Base-by-base conservation (phyloP, 2,113 vertebrate genomes). In the Hiodon alosoides region DNA sequence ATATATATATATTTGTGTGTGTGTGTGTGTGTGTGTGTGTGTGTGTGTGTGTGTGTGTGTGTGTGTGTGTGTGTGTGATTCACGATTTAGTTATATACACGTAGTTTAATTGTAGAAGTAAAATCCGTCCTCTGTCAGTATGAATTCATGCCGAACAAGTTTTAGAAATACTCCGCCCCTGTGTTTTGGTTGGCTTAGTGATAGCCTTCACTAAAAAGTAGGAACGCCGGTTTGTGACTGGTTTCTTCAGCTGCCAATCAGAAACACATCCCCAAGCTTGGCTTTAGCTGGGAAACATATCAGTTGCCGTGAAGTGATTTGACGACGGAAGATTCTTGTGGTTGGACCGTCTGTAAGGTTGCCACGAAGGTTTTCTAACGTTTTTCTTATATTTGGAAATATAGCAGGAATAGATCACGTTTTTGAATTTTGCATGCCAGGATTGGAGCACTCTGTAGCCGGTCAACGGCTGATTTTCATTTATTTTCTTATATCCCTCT, bases 301-400 rank as follows among this genome's bases (percentile, higher is more conserved):
- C 89, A 89, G 90, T 90, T 85, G 88, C 88, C 76, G 90, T 89
- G 87, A 86, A 90, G 87, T 82, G 89, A 90, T 88, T 86, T 89
- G 87, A 89, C 89, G 82, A 85, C 89, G 88, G 86, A 84, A 88
- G 85, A 74, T 81, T 85, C 80, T 82, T 73, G 84, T 81, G 74
- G 85, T 70, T 84, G 87, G 90, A 88, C 82, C 86, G 86, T 86
- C 87, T 78, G 83, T 76, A 81, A 81, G 83, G 81, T 85, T 85
- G 84, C 83, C 79, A 76, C 80, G 82, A 31, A 31, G 72, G 81
- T 78, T 76, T 53, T 80, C 79, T 66, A 77, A 79, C 77, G 85
- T 77, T 77, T 84, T 82, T 82, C 76, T 81, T 81, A 76, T 78
- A 79, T 77, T 79, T 64, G 81, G 83, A 86, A 79, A 74, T 11